Evolutionary conservation across 2,888 invertebrate genomes (phyloP), one percentile per base, ranked within the genome.

Genomic region (Mycogona germanica): DNA sequence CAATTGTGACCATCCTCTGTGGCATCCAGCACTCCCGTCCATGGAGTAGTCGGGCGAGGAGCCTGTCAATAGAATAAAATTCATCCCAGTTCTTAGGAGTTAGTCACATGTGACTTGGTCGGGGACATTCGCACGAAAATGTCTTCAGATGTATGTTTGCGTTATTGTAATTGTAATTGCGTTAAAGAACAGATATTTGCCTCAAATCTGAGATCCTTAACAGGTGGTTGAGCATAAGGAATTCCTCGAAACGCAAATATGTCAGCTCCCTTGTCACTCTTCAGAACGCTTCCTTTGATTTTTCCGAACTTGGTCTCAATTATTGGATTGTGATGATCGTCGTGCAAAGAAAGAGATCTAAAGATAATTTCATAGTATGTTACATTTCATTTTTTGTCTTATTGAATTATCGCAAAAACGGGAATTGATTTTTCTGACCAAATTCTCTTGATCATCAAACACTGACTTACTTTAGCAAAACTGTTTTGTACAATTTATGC

Each of bases 21-120:
- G 17, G 48, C 56, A 48, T 56, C 56, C 35, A 41, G 35, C 6
- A 48, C 41, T 17, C 40, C 53, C 9, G 17, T 17, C 56, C 56
- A 56, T 17, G 2, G 2, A 2, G 25, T 28, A 23, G 1, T 21
- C 7, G 28, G 21, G 12, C 28, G 7, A 17, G 42, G 23, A 2
- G 9, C 42, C 42, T 42, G 9, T 38, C 17, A 38, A 7, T 5
- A 38, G 17, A 3, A 5, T 3, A 38, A 38, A 38, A n/a, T n/a
- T n/a, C n/a, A n/a, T n/a, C n/a, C n/a, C n/a, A n/a, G n/a, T n/a
- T n/a, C n/a, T n/a, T n/a, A n/a, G n/a, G n/a, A n/a, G n/a, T n/a
- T n/a, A n/a, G n/a, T n/a, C n/a, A n/a, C n/a, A n/a, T n/a, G n/a
- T n/a, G n/a, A n/a, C n/a, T n/a, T n/a, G n/a, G n/a, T n/a, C n/a